A percentile compares a stretch with the other conserved stretches of the same genome.
phyloP scores from a whole-genome alignment of 2,888 invertebrate genomes.

The Lochmaea crataegi region DNA sequence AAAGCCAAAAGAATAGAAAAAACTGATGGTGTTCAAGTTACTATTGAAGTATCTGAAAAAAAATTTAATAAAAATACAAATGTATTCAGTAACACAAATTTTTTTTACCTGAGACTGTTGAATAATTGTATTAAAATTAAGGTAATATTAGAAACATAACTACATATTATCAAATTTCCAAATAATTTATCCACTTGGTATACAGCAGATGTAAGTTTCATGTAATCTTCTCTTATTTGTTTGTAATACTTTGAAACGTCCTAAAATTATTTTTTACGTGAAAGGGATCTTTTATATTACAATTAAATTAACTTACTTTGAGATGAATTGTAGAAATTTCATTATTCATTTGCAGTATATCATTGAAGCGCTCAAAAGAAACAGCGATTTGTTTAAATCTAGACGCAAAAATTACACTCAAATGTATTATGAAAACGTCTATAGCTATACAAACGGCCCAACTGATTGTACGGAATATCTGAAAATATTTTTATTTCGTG shows the following conservation, averaged over 20 bases:
- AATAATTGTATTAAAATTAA: conserved; percentile 54
- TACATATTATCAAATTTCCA: conserved; percentile 48
- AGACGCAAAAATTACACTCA: conserved; percentile 74
- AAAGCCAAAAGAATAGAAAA: conserved; percentile 74
- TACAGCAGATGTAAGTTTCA: conserved; percentile 44
- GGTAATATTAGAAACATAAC: conserved; percentile 50
- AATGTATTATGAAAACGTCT: conserved; percentile 76
- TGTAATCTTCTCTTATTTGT: conserved; percentile 52
- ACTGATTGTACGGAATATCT: conserved; percentile 44
- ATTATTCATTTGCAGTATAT: conserved; percentile 6
- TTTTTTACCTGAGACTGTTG: conserved; percentile 61
- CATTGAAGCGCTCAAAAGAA: conserved; percentile 22
- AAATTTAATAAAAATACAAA: background rate
- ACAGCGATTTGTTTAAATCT: conserved; percentile 68
- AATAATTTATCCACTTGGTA: conserved; percentile 46
- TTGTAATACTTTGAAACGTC: conserved; percentile 42
- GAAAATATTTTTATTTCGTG: background rate
- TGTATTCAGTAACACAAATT: too few relatives aligned
- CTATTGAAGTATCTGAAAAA: conserved; percentile 46
- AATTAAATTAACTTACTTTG: background rate
- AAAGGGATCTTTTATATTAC: background rate
- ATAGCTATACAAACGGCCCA: conserved; percentile 76
- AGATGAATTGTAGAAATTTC: background rate
- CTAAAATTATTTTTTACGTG: conserved; percentile 12
- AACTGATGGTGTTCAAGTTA: conserved; percentile 69